Percentiles rank a stretch among this genome's conserved stretches.
These are phyloP conservation scores for Cottus gobio DNA, from an alignment of 2,113 vertebrate genomes.

Conservation along the genomic window DNA sequence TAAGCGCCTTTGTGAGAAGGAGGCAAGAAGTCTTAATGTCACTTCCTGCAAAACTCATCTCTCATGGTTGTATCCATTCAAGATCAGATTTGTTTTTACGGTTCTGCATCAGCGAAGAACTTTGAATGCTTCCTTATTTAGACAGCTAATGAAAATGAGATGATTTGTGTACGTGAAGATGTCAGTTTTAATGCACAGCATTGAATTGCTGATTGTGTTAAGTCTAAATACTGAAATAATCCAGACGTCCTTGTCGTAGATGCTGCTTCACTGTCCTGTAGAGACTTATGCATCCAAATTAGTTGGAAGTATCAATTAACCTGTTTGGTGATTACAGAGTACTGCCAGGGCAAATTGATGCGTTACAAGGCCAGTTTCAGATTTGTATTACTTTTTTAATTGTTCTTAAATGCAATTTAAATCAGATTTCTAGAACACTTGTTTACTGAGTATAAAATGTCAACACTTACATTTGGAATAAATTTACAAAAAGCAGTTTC, in stretches of 20 bases:
- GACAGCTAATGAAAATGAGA: not conserved
- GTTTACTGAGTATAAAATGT: constrained; percentile 3
- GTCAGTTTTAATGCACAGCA: not conserved
- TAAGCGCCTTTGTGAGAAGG: constrained; percentile 46
- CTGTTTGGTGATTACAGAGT: not conserved
- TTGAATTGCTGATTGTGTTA: not conserved
- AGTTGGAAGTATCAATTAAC: not conserved
- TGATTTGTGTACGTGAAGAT: not conserved
- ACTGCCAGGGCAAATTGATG: not conserved
- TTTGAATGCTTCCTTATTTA: not conserved
- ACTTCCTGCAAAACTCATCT: not conserved
- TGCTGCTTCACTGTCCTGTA: constrained; percentile 16
- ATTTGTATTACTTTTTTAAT: constrained; percentile 31
- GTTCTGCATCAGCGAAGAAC: not conserved
- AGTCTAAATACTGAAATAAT: not conserved
- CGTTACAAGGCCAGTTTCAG: not conserved
- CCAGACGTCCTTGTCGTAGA: not conserved
- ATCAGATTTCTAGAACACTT: constrained; percentile 8
- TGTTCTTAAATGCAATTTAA: constrained; percentile 48
- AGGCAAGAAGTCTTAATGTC: not conserved
- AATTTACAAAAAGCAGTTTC: not conserved
- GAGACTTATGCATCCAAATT: not conserved
- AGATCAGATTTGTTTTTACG: not conserved
- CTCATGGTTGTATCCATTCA: not conserved
- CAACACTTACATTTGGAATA: not conserved